These are phyloP conservation scores for Microtus pennsylvanicus DNA, from an alignment of 2,113 vertebrate genomes.

Conservation along the genomic window DNA sequence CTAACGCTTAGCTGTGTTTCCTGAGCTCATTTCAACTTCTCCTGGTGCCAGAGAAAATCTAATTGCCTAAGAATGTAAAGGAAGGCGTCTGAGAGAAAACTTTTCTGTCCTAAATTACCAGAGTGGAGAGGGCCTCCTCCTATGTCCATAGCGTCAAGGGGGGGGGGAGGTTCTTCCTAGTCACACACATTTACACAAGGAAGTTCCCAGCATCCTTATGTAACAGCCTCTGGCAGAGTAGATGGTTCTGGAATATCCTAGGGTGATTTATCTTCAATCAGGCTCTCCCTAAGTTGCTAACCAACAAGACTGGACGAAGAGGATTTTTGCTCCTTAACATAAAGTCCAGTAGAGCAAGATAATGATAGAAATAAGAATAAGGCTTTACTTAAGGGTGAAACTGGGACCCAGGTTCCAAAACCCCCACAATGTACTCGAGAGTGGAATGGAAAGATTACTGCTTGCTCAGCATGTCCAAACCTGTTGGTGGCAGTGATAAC, in stretches of 20 bases:
- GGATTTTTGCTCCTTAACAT: not conserved
- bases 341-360: not conserved
- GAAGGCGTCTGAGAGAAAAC: constrained; percentile 53
- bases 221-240: not conserved
- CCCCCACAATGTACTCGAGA: not conserved
- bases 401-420: not conserved
- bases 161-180: not conserved
- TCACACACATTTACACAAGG: constrained; percentile 45
- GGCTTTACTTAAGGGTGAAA: not conserved
- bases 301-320: not conserved
- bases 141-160: not conserved
- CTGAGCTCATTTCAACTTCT: constrained; percentile 27
- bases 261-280: not conserved
- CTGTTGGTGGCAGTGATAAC: not conserved
- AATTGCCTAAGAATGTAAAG: constrained; percentile 65
- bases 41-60: constrained; percentile 73
- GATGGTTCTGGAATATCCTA: not conserved
- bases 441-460: not conserved
- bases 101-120: constrained; percentile 41
- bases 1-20: constrained; percentile 72
- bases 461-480: not conserved
- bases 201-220: not conserved
- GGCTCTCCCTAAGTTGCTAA: not conserved
- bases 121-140: constrained; percentile 57
- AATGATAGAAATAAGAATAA: not conserved